Base-by-base conservation (phyloP, 2,888 invertebrate genomes). In the Chrysolina americana region DNA sequence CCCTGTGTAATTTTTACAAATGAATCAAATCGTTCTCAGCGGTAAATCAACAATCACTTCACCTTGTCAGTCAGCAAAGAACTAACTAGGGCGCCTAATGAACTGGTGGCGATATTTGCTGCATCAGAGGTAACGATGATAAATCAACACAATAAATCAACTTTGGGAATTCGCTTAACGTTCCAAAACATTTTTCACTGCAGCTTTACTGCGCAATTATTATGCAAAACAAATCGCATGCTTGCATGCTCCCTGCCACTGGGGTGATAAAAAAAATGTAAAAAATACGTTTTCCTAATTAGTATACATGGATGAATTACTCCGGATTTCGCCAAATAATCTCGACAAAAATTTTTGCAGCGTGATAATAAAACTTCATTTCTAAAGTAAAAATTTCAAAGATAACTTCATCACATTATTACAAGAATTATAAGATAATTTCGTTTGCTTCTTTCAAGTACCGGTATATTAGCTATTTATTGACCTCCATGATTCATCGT, bases 201-300 rank as follows among this genome's bases (percentile, higher is more conserved):
- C 53, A 53, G 53, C 19, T 53, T 53, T 53, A 53, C 53, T 23
- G 4, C 53, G 21, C 53, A 53, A 53, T 53, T 53, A 53, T 53
- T 21, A 19, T 53, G 53, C 53, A 53, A 53, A 53, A 2, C 53
- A 53, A 53, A 53, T 53, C 53, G 53, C 21, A 53, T 53, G 53
- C 53, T 53, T 53, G 19, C 53, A 53, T 53, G 53, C 53, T 53
- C 23, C 21, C 53, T 44, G 44, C 44, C 15, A 21, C 21, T 53
- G 11, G 53, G 53, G 17, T 53, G 53, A 21, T 53, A 13, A 15
- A 15, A 44, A 11, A 44, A 44, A 44, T 44, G 44, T 15, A 44
- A 44, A 23, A 53, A 53, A 50, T 11, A 21, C 13, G 53, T 19
- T 13, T 23, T 19, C 21, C 21, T 53, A 53, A 53, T 53, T 21